phyloP scores from a whole-genome alignment of 2,888 invertebrate species.

The Metalampra italica region DNA sequence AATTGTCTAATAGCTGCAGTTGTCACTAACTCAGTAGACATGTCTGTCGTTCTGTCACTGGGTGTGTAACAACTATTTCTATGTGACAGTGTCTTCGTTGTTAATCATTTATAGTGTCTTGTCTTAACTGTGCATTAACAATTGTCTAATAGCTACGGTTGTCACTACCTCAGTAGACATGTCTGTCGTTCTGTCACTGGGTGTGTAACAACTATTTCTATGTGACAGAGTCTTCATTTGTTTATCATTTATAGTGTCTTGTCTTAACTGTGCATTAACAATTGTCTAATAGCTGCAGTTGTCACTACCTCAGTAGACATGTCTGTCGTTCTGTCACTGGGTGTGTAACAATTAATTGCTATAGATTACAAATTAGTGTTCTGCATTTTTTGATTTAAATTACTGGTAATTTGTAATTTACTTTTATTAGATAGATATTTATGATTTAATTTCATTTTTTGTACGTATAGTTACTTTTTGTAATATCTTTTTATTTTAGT shows the following conservation, averaged over 20 bases:
- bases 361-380: too few relatives aligned
- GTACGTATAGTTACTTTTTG: too few relatives aligned
- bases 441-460: too few relatives aligned
- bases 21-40: neutral
- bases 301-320: neutral
- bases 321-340: neutral
- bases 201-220: conserved; percentile 10
- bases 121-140: too few relatives aligned
- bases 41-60: neutral
- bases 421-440: too few relatives aligned
- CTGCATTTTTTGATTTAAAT: too few relatives aligned
- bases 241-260: too few relatives aligned
- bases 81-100: conserved; percentile 7
- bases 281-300: neutral
- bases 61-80: neutral
- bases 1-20: neutral
- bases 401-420: too few relatives aligned
- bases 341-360: neutral
- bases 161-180: conserved; percentile 21
- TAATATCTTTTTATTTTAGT: too few relatives aligned
- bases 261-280: too few relatives aligned
- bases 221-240: too few relatives aligned
- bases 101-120: too few relatives aligned
- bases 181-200: conserved; percentile 16
- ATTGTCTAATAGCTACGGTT: conserved; percentile 11